Base-by-base conservation (phyloP, 2,888 invertebrate genomes). In the Macaria notata region DNA sequence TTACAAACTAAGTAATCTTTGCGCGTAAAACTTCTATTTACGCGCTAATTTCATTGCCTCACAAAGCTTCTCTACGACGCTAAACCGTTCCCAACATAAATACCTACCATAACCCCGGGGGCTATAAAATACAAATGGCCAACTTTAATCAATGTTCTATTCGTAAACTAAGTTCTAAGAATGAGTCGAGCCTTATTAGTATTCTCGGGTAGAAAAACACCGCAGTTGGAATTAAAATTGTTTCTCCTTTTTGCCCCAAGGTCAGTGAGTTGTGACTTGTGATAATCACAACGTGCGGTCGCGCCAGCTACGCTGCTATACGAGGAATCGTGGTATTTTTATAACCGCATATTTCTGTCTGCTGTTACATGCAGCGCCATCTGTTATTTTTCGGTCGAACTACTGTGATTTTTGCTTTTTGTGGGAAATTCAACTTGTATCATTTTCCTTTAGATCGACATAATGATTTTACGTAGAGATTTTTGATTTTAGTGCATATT, bases 231-330 rank as follows among this genome's bases (percentile, higher is more conserved):
- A 82, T 83, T 84, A 79, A 82, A 82, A 83, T 84, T 72, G 79
- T 84, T 83, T 83, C 86, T 83, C 82, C 79, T 86, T 87, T 87
- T 88, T 88, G 84, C 81, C 71, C 75, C 89, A 90, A 90, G 89
- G 89, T 83, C 87, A 79, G 85, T 79, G 80, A 85, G 87, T 88
- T 82, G 83, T 79, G 73, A 76, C 75, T 76, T 71, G 78, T 78
- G 81, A 81, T 86, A 80, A 86, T 83, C 82, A 79, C 79, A 78
- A 69, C 68, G 75, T 71, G 76, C 73, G 72, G 66, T 70, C 70
- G 68, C 66, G 61, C 62, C 55, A 57, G 63, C 55, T 50, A 62
- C 69, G 67, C 64, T 61, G 66, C 77, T 78, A 81, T 83, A 83
- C 85, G 71, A 71, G 74, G 83, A 84, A 81, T 61, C 71, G 69